phyloP scores from a whole-genome alignment of 2,113 vertebrate species.

The Mustela lutreola region DNA sequence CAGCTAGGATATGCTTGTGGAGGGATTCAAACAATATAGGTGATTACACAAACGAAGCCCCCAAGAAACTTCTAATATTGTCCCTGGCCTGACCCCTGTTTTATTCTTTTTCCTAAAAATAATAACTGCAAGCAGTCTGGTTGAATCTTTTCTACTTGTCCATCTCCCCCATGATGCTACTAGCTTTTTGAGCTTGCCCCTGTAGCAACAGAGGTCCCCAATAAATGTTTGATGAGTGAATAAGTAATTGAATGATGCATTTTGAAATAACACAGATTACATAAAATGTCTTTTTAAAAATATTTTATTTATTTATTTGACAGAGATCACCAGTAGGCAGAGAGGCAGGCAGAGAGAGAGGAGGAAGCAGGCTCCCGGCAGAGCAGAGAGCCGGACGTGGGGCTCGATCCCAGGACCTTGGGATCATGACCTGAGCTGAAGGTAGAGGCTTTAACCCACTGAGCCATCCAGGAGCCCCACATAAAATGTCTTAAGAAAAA shows the following conservation, averaged over 20 bases:
- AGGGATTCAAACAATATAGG: background rate
- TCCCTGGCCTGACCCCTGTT: background rate
- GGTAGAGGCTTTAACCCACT: too few species aligned
- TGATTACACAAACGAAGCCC: background rate
- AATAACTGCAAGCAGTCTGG: background rate
- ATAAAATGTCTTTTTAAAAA: background rate
- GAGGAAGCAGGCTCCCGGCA: too few species aligned
- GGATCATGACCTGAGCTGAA: too few species aligned
- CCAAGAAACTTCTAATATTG: background rate
- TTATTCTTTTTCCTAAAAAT: background rate
- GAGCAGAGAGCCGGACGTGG: too few species aligned
- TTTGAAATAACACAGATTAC: background rate
- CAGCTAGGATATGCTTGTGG: background rate
- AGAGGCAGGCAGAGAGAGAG: too few species aligned
- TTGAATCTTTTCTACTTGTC: conserved; percentile 2
- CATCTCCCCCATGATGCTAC: background rate
- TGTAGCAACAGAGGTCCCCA: background rate
- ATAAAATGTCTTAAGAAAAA: conserved; percentile 25
- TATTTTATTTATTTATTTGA: too few species aligned
- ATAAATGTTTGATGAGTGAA: background rate
- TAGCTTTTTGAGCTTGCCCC: background rate
- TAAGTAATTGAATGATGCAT: conserved; percentile 19
- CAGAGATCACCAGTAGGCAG: too few species aligned
- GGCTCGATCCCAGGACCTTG: too few species aligned
- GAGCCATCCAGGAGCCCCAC: background rate